Percentiles rank a stretch among this genome's conserved stretches.
These are phyloP conservation scores for Myripristis murdjan DNA, from an alignment of 2,797 vertebrate genomes.

Conservation along the genomic window DNA sequence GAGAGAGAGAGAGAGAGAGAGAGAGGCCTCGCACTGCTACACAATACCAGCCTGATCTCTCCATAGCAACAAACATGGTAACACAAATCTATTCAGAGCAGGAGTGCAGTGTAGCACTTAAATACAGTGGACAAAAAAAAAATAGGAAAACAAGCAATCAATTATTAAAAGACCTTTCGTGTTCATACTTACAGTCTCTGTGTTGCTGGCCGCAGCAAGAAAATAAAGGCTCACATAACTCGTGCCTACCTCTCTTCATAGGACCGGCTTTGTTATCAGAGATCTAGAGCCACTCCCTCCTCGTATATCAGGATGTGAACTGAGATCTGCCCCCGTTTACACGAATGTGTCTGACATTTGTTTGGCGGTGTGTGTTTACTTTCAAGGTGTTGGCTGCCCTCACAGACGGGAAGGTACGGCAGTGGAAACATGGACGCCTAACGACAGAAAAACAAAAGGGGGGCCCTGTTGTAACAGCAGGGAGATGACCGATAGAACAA, in stretches of 20 bases:
- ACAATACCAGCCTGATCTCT: constrained; percentile 71
- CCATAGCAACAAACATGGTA: constrained; percentile 83
- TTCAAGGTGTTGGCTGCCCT: constrained; percentile 74
- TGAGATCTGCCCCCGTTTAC: constrained; percentile 61
- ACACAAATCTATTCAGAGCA: constrained; percentile 81
- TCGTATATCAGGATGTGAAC: constrained; percentile 60
- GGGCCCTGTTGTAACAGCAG: constrained; percentile 46
- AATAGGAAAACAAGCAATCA: constrained; percentile 69
- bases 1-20: constrained; percentile 32
- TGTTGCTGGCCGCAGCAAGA: constrained; percentile 54
- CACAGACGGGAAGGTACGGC: constrained; percentile 23
- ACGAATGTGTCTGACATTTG: constrained; percentile 68
- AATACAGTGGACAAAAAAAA: constrained; percentile 53
- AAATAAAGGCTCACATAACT: constrained; percentile 48
- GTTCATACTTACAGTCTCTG: constrained; percentile 72
- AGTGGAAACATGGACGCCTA: constrained; percentile 64
- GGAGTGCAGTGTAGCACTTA: constrained; percentile 65
- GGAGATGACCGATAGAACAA: constrained; percentile 74
- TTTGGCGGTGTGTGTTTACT: constrained; percentile 71
- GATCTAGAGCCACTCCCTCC: constrained; percentile 54
- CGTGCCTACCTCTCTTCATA: constrained; percentile 29
- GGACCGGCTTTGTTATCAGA: constrained; percentile 57
- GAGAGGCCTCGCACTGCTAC: constrained; percentile 39
- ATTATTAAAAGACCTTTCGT: constrained; percentile 77
- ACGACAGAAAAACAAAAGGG: constrained; percentile 68